A percentile compares a stretch with the other conserved stretches of the same genome.
These are phyloP conservation scores for Pogona vitticeps DNA, from an alignment of 2,113 vertebrate species.

Conservation along the genomic window DNA sequence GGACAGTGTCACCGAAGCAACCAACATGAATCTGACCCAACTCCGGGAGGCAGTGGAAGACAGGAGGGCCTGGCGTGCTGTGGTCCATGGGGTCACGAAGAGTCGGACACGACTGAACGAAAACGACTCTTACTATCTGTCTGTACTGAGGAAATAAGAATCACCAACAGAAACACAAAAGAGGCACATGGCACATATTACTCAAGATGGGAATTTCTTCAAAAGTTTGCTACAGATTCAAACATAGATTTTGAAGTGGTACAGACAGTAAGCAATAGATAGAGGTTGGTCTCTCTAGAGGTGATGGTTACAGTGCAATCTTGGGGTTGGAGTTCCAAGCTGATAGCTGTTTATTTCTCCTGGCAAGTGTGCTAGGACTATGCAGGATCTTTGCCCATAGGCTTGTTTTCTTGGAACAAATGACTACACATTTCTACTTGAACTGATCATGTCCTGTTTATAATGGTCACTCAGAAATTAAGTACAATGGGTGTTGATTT, in stretches of 20 bases:
- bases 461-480: slow-evolving; percentile 15
- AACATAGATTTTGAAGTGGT: too few relatives aligned
- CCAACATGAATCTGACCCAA: too few relatives aligned
- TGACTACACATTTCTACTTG: slow-evolving; percentile 13
- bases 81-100: too few relatives aligned
- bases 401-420: slow-evolving; percentile 22
- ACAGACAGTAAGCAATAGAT: neutral
- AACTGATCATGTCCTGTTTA: slow-evolving; percentile 31
- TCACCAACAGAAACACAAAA: neutral
- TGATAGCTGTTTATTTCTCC: slow-evolving; percentile 21
- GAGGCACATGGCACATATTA: neutral
- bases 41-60: too few relatives aligned
- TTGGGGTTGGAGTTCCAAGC: neutral
- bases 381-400: slow-evolving; percentile 12
- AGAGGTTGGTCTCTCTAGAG: neutral
- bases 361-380: slow-evolving; percentile 22
- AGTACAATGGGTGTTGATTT: slow-evolving; percentile 15
- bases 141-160: neutral
- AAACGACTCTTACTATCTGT: too few relatives aligned
- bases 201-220: neutral
- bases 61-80: too few relatives aligned
- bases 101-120: too few relatives aligned
- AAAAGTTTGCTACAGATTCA: too few relatives aligned
- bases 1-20: too few relatives aligned
- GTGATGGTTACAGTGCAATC: neutral